Evolutionary conservation across 2,113 vertebrate genomes (phyloP), one percentile per base, ranked within the genome.

Genomic region (Antechinus stuartii): DNA sequence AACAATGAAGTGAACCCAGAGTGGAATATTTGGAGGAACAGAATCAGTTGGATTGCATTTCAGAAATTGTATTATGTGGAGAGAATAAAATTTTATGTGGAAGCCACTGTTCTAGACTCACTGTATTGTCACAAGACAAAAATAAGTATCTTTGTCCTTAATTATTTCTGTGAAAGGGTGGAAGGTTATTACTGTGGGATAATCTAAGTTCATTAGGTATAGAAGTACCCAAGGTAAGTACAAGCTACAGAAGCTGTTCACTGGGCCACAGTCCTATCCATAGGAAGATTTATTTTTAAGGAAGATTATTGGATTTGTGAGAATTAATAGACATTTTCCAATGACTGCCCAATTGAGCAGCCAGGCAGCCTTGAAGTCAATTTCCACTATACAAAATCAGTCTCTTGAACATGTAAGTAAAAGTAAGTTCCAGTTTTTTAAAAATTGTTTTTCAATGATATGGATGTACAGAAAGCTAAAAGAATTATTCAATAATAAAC

Each of bases 231-330:
- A 25, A 94, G 8, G 12, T 47, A 61, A 89, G 68, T n/a, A n/a
- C 68, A 76, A 76, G n/a, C n/a, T 90, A 91, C 47, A n/a, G 47
- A 54, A 56, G 0, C 27, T 93, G 53, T 27, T 91, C 94, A 11
- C 57, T 26, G 93, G 49, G n/a, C 57, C 56, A 89, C 61, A 93
- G 42, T 46, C 56, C 24, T 91, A 30, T 57, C 91, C 90, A 46
- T 53, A 47, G 61, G 94, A 56, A 92, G 89, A 92, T 50, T 30
- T 10, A 56, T 61, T 93, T 96, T 84, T 89, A 26, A 47, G 57
- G 84, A 93, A 94, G 91, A 61, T 30, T 26, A 76, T 4, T 76
- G 16, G 30, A 76, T 76, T 76, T 76, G 68, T 30, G 54, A 57
- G 46, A 92, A 47, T 46, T 47, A 89, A n/a, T 61, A 42, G 27